Evolutionary conservation across 2,113 vertebrate species (phyloP).

Genomic region (Coregonus clupeaformis): DNA sequence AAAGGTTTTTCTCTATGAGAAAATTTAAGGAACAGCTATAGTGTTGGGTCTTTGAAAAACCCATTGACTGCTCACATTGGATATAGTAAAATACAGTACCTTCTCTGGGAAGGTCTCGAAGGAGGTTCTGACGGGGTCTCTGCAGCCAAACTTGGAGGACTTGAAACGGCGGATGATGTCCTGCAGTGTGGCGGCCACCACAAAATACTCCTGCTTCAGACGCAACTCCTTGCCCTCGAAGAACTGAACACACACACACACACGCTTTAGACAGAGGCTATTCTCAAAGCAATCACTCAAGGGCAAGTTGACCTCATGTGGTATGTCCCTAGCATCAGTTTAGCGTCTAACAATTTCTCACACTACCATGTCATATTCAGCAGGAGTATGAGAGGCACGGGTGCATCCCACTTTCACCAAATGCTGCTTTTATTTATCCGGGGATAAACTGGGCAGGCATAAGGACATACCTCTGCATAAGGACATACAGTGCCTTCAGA

Average conservation of each 20-base stretch:
- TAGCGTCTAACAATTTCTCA: background rate
- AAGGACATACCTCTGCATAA: too few relatives aligned
- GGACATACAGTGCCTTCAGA: too few relatives aligned
- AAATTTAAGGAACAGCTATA: too few relatives aligned
- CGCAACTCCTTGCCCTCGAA: slow-evolving; percentile 88
- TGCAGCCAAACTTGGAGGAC: slow-evolving; percentile 86
- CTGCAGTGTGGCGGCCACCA: slow-evolving; percentile 86
- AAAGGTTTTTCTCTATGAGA: background rate
- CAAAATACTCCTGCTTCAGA: slow-evolving; percentile 89
- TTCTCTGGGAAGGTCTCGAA: slow-evolving; percentile 86
- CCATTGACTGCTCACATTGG: too few relatives aligned
- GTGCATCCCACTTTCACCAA: background rate
- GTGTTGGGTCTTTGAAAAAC: background rate
- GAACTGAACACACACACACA: slow-evolving; percentile 68
- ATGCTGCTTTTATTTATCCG: background rate
- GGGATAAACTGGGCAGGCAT: background rate
- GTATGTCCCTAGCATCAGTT: too few relatives aligned
- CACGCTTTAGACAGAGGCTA: too few relatives aligned
- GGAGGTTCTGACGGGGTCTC: slow-evolving; percentile 81
- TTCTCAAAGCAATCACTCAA: too few relatives aligned
- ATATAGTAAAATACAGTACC: slow-evolving; percentile 58
- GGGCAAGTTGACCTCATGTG: too few relatives aligned
- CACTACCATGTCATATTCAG: background rate
- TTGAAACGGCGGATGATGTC: slow-evolving; percentile 88
- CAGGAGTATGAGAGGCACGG: background rate